Percentiles rank a stretch among this genome's conserved stretches.
Conservation (phyloP, 2,113 vertebrate species). For the Lepus americanus region DNA sequence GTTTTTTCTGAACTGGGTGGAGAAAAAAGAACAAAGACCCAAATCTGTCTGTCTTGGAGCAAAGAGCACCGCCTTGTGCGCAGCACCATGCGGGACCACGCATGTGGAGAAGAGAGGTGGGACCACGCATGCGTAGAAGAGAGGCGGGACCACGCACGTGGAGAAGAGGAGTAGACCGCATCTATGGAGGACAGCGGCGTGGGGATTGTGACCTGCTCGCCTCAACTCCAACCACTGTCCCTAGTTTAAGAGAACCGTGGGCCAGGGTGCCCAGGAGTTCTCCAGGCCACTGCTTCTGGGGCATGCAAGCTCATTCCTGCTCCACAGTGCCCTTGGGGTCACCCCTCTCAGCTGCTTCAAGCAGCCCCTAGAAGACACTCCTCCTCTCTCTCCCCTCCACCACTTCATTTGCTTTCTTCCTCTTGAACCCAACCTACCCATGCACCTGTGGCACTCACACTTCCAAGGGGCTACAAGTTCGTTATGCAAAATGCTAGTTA, state of each 20-base stretch:
- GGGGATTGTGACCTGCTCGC: not conserved
- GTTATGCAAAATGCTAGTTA: not conserved
- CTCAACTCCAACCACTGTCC: not conserved
- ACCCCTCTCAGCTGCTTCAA: not conserved
- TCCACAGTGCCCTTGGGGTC: not conserved
- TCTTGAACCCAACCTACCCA: not conserved
- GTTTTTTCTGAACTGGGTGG: not conserved
- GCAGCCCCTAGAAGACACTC: not conserved
- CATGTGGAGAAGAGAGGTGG: not conserved
- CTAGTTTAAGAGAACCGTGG: not conserved
- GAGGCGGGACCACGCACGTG: not conserved
- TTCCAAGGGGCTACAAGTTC: not conserved
- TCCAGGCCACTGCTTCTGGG: not conserved
- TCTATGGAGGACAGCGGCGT: no score
- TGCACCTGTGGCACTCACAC: not conserved
- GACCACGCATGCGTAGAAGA: not conserved
- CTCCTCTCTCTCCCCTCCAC: not conserved
- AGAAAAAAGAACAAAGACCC: not conserved
- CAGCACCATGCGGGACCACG: not conserved
- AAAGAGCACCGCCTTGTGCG: not conserved
- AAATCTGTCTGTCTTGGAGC: slow-evolving; percentile 9
- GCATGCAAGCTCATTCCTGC: not conserved
- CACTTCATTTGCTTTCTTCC: not conserved
- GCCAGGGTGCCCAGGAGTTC: not conserved
- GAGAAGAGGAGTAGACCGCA: not conserved